A percentile compares a stretch with the other conserved stretches of the same genome.
Evolutionary conservation across 2,888 invertebrate species (phyloP).

Genomic region (Reticulitermes lucifugus): DNA sequence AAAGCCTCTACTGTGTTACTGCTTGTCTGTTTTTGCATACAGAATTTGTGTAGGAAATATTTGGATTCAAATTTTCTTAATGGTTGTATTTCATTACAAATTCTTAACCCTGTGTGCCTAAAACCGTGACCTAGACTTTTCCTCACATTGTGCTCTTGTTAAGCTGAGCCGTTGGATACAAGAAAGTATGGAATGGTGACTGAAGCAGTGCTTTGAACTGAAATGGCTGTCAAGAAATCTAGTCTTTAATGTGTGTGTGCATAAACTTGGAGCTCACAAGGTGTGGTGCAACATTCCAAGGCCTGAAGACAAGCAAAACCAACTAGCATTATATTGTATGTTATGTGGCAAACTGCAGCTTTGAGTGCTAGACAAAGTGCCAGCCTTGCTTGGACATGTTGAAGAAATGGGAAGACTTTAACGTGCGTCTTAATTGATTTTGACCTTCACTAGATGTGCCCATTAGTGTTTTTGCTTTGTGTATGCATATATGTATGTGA

Average conservation of each 20-base stretch:
- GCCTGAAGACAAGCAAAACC: neutral
- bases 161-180: neutral
- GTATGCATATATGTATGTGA: slow-evolving; percentile 62
- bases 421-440: slow-evolving; percentile 15
- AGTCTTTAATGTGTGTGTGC: slow-evolving; percentile 58
- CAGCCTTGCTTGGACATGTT: neutral
- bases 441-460: slow-evolving; percentile 37
- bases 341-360: slow-evolving; percentile 3
- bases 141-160: slow-evolving; percentile 16
- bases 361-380: slow-evolving; percentile 33
- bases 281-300: slow-evolving; percentile 30
- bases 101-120: slow-evolving; percentile 36
- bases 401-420: slow-evolving; percentile 10
- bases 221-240: slow-evolving; percentile 59
- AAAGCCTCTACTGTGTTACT: slow-evolving; percentile 22
- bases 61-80: neutral
- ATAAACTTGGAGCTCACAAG: slow-evolving; percentile 11
- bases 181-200: slow-evolving; percentile 11
- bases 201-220: slow-evolving; percentile 27
- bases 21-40: neutral
- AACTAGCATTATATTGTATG: neutral
- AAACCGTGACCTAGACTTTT: neutral
- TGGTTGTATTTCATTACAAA: slow-evolving; percentile 9
- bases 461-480: slow-evolving; percentile 62
- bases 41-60: neutral